Evolutionary conservation across 2,113 vertebrate species (phyloP).

Genomic region (Chrysochloris asiatica): DNA sequence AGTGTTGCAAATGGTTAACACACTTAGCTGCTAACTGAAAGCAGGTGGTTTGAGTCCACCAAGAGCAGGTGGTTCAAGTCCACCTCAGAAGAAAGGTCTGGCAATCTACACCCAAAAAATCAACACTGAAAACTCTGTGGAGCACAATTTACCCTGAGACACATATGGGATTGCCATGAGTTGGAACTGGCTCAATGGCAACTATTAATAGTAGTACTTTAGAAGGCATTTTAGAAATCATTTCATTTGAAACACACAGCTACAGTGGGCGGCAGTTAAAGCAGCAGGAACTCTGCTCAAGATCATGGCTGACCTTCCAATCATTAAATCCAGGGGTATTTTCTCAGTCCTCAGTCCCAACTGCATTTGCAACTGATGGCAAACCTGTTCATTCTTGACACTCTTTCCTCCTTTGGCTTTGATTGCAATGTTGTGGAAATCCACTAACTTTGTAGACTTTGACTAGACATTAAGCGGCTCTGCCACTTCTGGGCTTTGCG

Average conservation of each 20-base stretch:
- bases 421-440: not conserved
- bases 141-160: not conserved
- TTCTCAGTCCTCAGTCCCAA: not conserved
- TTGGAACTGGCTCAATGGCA: not conserved
- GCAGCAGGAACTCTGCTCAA: not conserved
- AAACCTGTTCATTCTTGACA: not conserved
- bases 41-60: not conserved
- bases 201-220: not conserved
- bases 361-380: not conserved
- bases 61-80: no score
- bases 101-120: not conserved
- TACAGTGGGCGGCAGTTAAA: not conserved
- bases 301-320: not conserved
- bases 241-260: not conserved
- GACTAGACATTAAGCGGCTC: not conserved
- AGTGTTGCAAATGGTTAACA: not conserved
- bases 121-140: not conserved
- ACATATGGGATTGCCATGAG: not conserved
- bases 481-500: not conserved
- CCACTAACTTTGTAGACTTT: not conserved
- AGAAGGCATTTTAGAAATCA: not conserved
- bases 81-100: not conserved
- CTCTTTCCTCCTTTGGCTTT: not conserved
- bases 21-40: not conserved
- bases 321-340: not conserved